These are phyloP conservation scores for Platysteira castanea DNA, from an alignment of 2,113 vertebrate species.

Conservation along the genomic window DNA sequence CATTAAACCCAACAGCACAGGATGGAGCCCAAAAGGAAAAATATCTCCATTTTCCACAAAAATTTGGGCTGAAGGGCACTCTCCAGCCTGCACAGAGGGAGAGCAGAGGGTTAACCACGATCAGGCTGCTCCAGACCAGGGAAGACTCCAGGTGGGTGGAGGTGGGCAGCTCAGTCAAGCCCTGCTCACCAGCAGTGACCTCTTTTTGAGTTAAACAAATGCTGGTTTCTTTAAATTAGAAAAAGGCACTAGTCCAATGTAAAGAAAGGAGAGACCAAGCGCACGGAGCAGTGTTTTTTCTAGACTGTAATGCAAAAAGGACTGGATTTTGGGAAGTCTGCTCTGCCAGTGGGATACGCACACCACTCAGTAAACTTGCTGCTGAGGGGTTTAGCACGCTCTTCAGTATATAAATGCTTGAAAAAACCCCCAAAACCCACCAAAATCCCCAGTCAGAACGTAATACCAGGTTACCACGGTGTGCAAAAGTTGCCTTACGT, in stretches of 20 bases:
- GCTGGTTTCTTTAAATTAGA: slow-evolving; percentile 54
- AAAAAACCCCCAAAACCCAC: fast-evolving
- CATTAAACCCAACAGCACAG: neutral
- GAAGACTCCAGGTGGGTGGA: neutral
- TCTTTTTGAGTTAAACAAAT: slow-evolving; percentile 33
- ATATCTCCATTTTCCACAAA: neutral
- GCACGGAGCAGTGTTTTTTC: neutral
- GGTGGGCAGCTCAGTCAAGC: neutral
- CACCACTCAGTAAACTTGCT: neutral
- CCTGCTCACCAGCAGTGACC: neutral
- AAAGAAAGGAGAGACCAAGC: slow-evolving; percentile 38
- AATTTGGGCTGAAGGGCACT: neutral
- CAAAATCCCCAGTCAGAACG: neutral
- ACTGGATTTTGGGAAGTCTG: neutral
- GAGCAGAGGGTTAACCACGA: neutral
- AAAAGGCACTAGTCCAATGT: slow-evolving; percentile 54
- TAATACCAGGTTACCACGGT: neutral
- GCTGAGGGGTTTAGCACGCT: neutral
- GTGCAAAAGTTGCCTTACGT: neutral
- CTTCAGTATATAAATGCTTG: neutral
- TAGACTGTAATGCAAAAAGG: neutral
- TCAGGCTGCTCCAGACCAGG: neutral
- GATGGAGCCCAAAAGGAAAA: neutral
- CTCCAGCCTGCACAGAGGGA: neutral
- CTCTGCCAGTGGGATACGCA: neutral